Evolutionary conservation across 2,888 invertebrate species (phyloP).

Genomic region (Gymnosoma rotundatum): DNA sequence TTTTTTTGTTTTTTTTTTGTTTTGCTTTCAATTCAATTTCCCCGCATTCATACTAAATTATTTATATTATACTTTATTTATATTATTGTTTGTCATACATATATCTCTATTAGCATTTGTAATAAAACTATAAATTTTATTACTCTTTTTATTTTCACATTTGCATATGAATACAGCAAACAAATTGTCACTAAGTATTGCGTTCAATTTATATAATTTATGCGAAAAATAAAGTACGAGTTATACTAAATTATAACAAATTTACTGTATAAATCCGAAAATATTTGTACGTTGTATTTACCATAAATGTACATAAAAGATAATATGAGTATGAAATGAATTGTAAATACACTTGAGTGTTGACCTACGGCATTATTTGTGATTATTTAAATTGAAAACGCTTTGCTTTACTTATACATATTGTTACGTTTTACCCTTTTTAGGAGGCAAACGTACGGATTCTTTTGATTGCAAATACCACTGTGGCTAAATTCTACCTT

Average conservation of each 20-base stretch:
- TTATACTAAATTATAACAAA: conserved; percentile 58
- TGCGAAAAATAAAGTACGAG: conserved; percentile 44
- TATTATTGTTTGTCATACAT: conserved; percentile 6
- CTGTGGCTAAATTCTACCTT: too few relatives aligned
- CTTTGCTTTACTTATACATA: too few relatives aligned
- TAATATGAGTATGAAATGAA: background rate
- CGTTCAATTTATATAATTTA: conserved; percentile 51
- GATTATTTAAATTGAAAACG: background rate
- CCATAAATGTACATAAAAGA: background rate
- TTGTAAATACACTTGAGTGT: background rate
- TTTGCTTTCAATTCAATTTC: conserved; percentile 38
- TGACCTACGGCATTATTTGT: background rate
- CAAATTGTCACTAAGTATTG: conserved; percentile 58
- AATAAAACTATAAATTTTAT: conserved; percentile 61
- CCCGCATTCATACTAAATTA: background rate
- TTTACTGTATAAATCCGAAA: conserved; percentile 55
- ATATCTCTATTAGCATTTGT: conserved; percentile 56
- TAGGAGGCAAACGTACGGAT: too few relatives aligned
- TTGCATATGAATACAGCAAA: conserved; percentile 63
- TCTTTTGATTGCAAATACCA: too few relatives aligned
- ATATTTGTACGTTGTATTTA: conserved; percentile 9
- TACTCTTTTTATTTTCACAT: conserved; percentile 36
- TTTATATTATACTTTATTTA: background rate
- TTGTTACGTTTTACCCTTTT: too few relatives aligned
- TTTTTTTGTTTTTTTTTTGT: background rate